These are phyloP conservation scores for Actinernus sp. DNA, from an alignment of 92 coral and sea anemone genomes.

Conservation along the genomic window DNA sequence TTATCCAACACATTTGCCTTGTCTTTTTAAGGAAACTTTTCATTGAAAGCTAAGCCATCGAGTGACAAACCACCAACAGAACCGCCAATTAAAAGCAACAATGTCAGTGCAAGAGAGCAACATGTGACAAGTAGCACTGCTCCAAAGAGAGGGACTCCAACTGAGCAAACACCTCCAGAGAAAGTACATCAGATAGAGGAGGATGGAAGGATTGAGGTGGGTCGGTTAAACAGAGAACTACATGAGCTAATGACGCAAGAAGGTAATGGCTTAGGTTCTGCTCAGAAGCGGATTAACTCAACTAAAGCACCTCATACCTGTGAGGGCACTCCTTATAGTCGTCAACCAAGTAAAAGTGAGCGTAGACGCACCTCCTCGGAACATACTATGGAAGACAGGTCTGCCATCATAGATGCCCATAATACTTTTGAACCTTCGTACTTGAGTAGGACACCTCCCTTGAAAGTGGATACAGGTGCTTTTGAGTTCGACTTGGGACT, in stretches of 20 bases:
- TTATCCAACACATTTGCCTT: too few relatives aligned
- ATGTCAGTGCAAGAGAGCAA: too few relatives aligned
- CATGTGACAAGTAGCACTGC: neutral
- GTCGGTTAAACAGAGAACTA: slow-evolving; percentile 32
- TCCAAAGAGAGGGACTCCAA: slow-evolving; percentile 5
- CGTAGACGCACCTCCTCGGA: slow-evolving; percentile 40
- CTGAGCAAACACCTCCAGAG: too few relatives aligned
- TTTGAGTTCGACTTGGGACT: slow-evolving; percentile 37
- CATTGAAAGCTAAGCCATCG: neutral
- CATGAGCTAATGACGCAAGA: slow-evolving; percentile 21
- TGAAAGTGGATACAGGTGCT: slow-evolving; percentile 19
- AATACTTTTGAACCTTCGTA: slow-evolving; percentile 44
- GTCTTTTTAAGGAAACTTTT: neutral
- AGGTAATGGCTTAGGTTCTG: neutral
- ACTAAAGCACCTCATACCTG: neutral
- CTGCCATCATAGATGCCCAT: slow-evolving; percentile 18
- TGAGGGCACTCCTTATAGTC: neutral
- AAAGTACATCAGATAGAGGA: too few relatives aligned
- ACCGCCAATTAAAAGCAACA: neutral
- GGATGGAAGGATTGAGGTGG: slow-evolving; percentile 11
- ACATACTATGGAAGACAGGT: slow-evolving; percentile 12
- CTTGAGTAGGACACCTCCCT: slow-evolving; percentile 34
- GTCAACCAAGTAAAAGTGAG: slow-evolving; percentile 3
- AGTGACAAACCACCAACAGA: neutral
- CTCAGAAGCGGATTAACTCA: neutral